Conservation (phyloP, 1,140 invertebrate species). For the Oscheius sp. region DNA sequence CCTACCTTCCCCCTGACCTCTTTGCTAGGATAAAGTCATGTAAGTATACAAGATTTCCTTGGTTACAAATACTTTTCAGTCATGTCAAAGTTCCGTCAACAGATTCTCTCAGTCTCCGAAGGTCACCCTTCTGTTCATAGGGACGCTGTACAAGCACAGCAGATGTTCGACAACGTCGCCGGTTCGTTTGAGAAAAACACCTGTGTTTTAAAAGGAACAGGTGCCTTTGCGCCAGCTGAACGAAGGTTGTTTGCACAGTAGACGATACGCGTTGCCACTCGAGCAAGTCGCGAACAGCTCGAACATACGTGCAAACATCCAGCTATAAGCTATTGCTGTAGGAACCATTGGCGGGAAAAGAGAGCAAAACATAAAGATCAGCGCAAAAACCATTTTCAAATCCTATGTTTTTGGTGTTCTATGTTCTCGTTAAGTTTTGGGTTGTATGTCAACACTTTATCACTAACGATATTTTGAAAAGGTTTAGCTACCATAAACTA, state of each 20-base stretch:
- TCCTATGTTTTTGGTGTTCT: no score
- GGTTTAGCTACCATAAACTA: background rate
- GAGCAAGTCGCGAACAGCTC: constrained; percentile 25
- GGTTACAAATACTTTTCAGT: background rate
- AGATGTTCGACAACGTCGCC: constrained; percentile 20
- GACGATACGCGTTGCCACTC: constrained; percentile 21
- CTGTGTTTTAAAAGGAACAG: constrained; percentile 11
- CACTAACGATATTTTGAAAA: no score
- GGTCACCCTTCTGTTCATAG: background rate
- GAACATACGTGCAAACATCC: constrained; percentile 5
- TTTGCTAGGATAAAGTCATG: constrained; percentile 18
- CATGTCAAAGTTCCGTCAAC: constrained; percentile 12
- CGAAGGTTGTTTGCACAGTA: constrained; percentile 9
- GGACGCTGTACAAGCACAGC: constrained; percentile 1
- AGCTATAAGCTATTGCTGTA: constrained; percentile 6
- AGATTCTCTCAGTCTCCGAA: background rate
- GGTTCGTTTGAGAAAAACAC: constrained; percentile 20
- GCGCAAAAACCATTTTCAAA: no score
- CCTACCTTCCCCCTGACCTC: constrained; percentile 13
- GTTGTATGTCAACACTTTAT: no score
- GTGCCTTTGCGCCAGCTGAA: constrained; percentile 3
- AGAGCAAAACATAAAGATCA: no score
- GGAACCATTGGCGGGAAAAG: constrained; percentile 11
- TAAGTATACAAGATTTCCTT: background rate
- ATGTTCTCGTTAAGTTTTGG: no score